Percentiles rank a stretch among this genome's conserved stretches.
phyloP scores from a whole-genome alignment of 2,113 vertebrate species.

The Pelecanoides urinatrix region DNA sequence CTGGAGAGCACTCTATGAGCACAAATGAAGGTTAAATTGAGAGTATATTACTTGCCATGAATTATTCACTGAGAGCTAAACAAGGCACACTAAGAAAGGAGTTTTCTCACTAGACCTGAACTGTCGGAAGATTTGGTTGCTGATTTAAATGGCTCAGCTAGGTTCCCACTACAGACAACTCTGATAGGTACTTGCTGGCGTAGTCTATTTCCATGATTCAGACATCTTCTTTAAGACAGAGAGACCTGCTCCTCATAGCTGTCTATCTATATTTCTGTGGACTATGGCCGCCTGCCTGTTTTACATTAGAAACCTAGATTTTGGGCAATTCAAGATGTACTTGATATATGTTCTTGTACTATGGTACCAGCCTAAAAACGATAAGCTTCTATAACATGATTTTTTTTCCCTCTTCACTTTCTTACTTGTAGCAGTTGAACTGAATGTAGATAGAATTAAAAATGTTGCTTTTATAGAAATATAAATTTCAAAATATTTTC shows the following conservation, averaged over 20 bases:
- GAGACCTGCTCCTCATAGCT: not conserved
- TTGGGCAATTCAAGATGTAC: not conserved
- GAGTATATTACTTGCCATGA: conserved; percentile 9
- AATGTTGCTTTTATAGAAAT: not conserved
- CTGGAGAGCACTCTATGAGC: not conserved
- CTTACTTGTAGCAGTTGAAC: not conserved
- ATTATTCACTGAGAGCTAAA: conserved; percentile 32
- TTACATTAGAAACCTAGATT: not conserved
- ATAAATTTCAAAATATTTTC: not conserved
- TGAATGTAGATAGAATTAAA: not conserved
- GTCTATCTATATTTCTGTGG: not conserved
- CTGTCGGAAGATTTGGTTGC: not conserved
- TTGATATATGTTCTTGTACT: not conserved
- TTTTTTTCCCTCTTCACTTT: not conserved
- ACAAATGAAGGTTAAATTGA: conserved; percentile 24
- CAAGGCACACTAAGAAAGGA: not conserved
- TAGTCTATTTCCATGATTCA: conserved; percentile 1
- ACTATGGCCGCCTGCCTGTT: not conserved
- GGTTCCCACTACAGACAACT: not conserved
- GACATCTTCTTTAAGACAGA: conserved; percentile 3
- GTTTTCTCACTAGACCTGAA: not conserved
- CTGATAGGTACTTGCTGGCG: not conserved
- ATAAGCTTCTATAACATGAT: fast-evolving
- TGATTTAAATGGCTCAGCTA: not conserved
- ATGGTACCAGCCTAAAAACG: not conserved